Evolutionary conservation across 2,113 vertebrate species (phyloP).

Genomic region (Pteruthius melanotis): DNA sequence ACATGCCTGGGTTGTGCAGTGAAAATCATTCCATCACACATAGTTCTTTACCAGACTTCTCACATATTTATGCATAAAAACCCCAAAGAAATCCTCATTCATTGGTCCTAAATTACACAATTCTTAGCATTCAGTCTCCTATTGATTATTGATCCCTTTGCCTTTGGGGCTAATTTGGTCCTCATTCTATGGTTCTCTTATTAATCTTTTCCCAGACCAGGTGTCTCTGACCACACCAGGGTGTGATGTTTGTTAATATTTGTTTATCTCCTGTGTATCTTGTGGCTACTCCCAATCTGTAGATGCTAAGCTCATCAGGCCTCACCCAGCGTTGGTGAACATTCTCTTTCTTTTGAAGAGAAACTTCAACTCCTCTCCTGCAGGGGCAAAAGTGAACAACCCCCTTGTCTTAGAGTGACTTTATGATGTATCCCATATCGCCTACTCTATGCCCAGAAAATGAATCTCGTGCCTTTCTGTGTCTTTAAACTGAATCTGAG

Average conservation of each 20-base stretch:
- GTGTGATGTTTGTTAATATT: not conserved
- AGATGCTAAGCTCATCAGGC: not conserved
- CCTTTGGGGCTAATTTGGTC: not conserved
- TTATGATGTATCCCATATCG: no score
- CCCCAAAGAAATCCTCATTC: not conserved
- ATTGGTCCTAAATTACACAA: not conserved
- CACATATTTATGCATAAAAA: not conserved
- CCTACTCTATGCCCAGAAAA: no score
- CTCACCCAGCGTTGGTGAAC: not conserved
- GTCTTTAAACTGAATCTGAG: no score
- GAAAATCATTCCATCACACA: not conserved
- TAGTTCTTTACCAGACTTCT: not conserved
- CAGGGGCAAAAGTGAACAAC: not conserved
- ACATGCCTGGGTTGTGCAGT: not conserved
- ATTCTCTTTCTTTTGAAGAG: not conserved
- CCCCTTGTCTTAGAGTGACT: no score
- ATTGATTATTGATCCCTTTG: not conserved
- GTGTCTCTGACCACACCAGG: accelerated
- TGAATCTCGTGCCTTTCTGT: no score
- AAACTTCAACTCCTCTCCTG: not conserved
- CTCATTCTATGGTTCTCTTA: not conserved
- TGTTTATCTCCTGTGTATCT: not conserved
- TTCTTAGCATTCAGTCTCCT: not conserved
- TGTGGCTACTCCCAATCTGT: not conserved
- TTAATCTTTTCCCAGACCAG: not conserved